Evolutionary conservation across 2,888 invertebrate genomes (phyloP), one percentile per base, ranked within the genome.

Genomic region (Protonemura montana): DNA sequence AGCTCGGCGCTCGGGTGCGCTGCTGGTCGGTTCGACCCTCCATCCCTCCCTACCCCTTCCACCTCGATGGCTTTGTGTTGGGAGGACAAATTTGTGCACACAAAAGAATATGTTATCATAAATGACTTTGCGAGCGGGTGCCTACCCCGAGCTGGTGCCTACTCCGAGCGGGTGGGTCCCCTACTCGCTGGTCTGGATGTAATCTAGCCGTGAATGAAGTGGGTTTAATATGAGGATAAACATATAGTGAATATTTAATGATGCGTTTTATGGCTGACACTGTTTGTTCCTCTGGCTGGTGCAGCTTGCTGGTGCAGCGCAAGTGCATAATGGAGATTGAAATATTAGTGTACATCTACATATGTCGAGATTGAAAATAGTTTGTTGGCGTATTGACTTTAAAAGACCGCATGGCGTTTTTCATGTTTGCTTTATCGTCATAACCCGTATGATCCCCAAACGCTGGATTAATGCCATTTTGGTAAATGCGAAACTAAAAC

Each of bases 91-190:
- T 78, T 78, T 78, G 26, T 27, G 5, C 21, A 16, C 26, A 78
- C 78, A 78, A 78, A 78, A 78, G 78, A 78, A 78, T 78, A 78
- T 78, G 59, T 59, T 59, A 59, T 78, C 28, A 28, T 78, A 78
- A 78, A 78, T 78, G 78, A 78, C 78, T 78, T 78, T 78, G 28
- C 78, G 5, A 25, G 59, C 59, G 59, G 16, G 59, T 21, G 59
- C 59, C 3, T 59, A 3, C 59, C 59, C 59, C 21, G 1, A 21
- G 35, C 35, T 35, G 35, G 35, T 35, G 35, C 35, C 35, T n/a
- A n/a, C n/a, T n/a, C n/a, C n/a, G n/a, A n/a, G n/a, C n/a, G n/a
- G n/a, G n/a, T n/a, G n/a, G 41, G 5, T 41, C 41, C 41, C 41
- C 6, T 41, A 13, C 21, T 21, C 6, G 59, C 59, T 21, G 21